phyloP scores from a whole-genome alignment of 2,888 invertebrate species.

The Drosophila rellima region DNA sequence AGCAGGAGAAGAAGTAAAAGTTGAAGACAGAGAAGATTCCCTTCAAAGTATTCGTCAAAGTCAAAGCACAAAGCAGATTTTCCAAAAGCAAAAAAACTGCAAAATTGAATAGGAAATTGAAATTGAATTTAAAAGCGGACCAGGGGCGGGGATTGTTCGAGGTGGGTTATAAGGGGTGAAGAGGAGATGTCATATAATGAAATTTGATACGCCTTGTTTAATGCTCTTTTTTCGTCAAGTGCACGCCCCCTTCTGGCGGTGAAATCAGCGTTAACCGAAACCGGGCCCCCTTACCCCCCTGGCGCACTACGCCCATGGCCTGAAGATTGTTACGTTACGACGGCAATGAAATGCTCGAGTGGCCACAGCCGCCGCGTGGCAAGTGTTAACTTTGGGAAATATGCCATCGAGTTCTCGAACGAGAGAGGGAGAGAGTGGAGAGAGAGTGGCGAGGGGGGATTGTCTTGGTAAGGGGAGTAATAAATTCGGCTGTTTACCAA shows the following conservation, averaged over 20 bases:
- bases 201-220: slow-evolving; percentile 86
- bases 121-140: slow-evolving; percentile 61
- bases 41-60: slow-evolving; percentile 49
- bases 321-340: slow-evolving; percentile 50
- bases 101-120: slow-evolving; percentile 68
- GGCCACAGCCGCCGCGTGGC: slow-evolving; percentile 81
- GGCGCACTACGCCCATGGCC: background rate
- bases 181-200: slow-evolving; percentile 82
- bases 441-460: too few species aligned
- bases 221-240: slow-evolving; percentile 84
- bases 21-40: background rate
- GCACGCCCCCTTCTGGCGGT: slow-evolving; percentile 24
- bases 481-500: slow-evolving; percentile 82
- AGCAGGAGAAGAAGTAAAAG: background rate
- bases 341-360: slow-evolving; percentile 80
- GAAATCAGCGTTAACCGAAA: slow-evolving; percentile 23
- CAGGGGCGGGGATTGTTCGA: too few species aligned
- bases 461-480: slow-evolving; percentile 58
- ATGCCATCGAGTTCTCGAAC: slow-evolving; percentile 36
- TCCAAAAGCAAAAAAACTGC: slow-evolving; percentile 64
- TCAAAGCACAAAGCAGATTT: slow-evolving; percentile 69
- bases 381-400: slow-evolving; percentile 78
- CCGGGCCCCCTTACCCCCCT: background rate
- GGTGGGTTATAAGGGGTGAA: too few species aligned
- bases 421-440: background rate